Evolutionary conservation across 2,113 vertebrate species (phyloP).

Genomic region (Romanogobio albipinnatus): DNA sequence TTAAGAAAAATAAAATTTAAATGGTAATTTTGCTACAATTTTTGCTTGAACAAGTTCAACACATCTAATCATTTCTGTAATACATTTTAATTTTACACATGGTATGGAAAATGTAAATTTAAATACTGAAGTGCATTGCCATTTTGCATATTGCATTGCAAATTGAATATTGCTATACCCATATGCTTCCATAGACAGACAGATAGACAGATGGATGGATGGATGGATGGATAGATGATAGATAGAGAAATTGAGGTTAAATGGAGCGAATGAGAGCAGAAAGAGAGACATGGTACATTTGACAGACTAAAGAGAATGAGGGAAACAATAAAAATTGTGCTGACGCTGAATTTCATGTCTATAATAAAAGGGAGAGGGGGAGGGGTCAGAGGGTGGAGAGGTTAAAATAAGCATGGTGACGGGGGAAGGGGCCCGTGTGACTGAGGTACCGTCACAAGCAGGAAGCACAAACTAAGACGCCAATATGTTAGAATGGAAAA

Average conservation of each 20-base stretch:
- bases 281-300: constrained; percentile 29
- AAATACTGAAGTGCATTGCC: too few species aligned
- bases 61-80: too few species aligned
- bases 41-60: too few species aligned
- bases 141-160: too few species aligned
- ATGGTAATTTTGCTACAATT: too few species aligned
- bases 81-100: too few species aligned
- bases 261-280: constrained; percentile 19
- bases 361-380: constrained; percentile 43
- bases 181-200: neutral
- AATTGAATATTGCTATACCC: too few species aligned
- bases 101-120: too few species aligned
- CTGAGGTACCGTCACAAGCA: constrained; percentile 13
- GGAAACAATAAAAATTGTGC: constrained; percentile 56
- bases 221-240: neutral
- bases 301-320: constrained; percentile 33
- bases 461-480: constrained; percentile 30
- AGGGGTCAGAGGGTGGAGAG: constrained; percentile 49
- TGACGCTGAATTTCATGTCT: constrained; percentile 24
- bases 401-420: constrained; percentile 10
- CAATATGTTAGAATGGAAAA: constrained; percentile 29
- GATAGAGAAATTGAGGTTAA: constrained; percentile 30
- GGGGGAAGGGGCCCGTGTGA: neutral
- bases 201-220: neutral
- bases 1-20: too few species aligned